phyloP scores from a whole-genome alignment of 1,140 invertebrate species.

The Micrasema longulum region DNA sequence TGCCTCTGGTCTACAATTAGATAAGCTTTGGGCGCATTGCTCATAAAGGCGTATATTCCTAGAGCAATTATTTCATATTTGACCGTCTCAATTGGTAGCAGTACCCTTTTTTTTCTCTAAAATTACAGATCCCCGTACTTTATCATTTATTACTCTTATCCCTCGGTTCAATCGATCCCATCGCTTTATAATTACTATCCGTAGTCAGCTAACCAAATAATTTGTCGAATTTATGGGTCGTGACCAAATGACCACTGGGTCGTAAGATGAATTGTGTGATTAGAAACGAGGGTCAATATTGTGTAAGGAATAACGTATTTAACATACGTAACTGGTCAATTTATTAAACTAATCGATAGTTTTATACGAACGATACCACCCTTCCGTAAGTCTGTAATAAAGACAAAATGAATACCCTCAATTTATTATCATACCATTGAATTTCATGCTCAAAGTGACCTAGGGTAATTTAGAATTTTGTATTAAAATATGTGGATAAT shows the following conservation, averaged over 20 bases:
- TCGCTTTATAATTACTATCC: constrained; percentile 31
- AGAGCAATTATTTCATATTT: constrained; percentile 3
- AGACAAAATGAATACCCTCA: too few relatives aligned
- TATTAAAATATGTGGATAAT: too few relatives aligned
- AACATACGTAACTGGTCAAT: constrained; percentile 19
- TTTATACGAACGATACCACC: not conserved
- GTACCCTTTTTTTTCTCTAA: constrained; percentile 1
- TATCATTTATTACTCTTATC: too few relatives aligned
- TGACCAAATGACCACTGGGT: constrained; percentile 35
- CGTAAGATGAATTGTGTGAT: too few relatives aligned
- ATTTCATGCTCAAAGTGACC: too few relatives aligned
- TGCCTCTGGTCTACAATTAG: too few relatives aligned
- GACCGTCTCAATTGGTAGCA: constrained; percentile 1
- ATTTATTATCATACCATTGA: too few relatives aligned
- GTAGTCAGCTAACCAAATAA: constrained; percentile 43
- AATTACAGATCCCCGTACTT: not conserved
- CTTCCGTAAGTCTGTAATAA: constrained; percentile 10
- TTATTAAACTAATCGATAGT: constrained; percentile 9
- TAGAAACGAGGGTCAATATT: constrained; percentile 19
- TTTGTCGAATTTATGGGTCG: constrained; percentile 45
- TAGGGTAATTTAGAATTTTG: too few relatives aligned
- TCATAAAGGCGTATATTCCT: not conserved
- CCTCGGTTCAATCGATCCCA: not conserved
- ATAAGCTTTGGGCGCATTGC: too few relatives aligned
- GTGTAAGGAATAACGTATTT: constrained; percentile 11